phyloP scores from a whole-genome alignment of 2,888 invertebrate genomes.

The Dermolepida albohirtum region DNA sequence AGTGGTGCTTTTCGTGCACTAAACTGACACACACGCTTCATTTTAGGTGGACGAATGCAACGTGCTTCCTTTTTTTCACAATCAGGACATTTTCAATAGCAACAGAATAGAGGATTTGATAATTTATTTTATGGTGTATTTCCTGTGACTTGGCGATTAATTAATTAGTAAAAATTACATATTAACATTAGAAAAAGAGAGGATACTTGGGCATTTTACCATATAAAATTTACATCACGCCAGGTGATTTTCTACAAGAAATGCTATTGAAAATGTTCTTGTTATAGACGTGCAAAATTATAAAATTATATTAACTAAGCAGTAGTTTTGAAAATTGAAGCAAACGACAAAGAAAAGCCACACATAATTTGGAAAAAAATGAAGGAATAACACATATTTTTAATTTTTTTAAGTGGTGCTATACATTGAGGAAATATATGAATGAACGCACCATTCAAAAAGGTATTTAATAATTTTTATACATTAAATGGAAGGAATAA shows the following conservation, averaged over 20 bases:
- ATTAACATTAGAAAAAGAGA: too few species aligned
- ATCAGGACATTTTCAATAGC: slow-evolving; percentile 40
- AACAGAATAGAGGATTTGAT: not conserved
- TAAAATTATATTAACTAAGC: not conserved
- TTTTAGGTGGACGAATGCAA: slow-evolving; percentile 32
- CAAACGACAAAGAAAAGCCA: slow-evolving; percentile 28
- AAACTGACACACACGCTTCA: slow-evolving; percentile 40
- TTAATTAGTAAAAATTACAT: too few species aligned
- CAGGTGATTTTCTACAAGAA: slow-evolving; percentile 5
- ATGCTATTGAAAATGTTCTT: slow-evolving; percentile 41
- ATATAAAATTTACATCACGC: slow-evolving; percentile 41
- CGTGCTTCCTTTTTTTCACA: slow-evolving; percentile 18
- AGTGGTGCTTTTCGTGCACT: slow-evolving; percentile 42
- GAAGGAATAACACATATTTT: slow-evolving; percentile 6
- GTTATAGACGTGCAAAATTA: slow-evolving; percentile 23
- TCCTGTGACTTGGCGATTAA: not conserved
- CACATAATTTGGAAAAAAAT: slow-evolving; percentile 11
- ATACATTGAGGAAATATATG: not conserved
- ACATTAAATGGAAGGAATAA: too few species aligned
- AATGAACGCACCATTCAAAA: too few species aligned
- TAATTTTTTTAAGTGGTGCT: not conserved
- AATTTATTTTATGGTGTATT: not conserved
- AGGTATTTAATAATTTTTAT: too few species aligned
- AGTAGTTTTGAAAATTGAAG: slow-evolving; percentile 13
- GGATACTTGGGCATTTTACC: too few species aligned